Evolutionary conservation across 2,113 vertebrate species (phyloP), one percentile per base, ranked within the genome.

Genomic region (Oenanthe melanoleuca): DNA sequence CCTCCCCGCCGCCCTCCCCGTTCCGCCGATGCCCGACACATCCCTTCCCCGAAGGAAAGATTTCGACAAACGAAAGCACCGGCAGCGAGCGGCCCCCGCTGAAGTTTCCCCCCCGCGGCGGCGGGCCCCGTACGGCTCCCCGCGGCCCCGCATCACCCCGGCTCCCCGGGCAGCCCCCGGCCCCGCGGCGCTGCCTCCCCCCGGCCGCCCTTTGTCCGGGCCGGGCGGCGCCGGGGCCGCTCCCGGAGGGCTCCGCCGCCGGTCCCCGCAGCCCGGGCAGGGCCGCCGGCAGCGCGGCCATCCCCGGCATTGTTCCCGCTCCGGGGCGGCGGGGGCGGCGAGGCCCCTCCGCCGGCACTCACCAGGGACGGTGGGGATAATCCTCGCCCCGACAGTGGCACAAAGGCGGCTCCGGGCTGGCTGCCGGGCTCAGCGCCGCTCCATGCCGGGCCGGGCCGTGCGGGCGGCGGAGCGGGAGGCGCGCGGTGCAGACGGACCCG

Each of bases 401-500:
- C 53, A 57, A 92, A 88, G 91, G 73, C 64, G 73, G 55, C 73
- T 86, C 22, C 45, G 63, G 79, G 52, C 40, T 74, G 47, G 86
- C 72, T 90, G 77, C 86, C 63, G 72, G 72, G 83, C 83, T 99
- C 98, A 98, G 97, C 96, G 97, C 97, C 97, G 98, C 78, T 96
- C 98, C 98, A 97, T 97, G 45, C 55, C 83, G 72, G 97, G 95
- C 97, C 82, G 94, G 80, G 94, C 93, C 96, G 94, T 97, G 84
- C 61, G 74, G 63, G 66, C 55, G 75, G 66, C 86, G 59, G 47
- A 60, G 82, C 69, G 72, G 52, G 86, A 79, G 85, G 44, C 78
- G 67, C 75, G 69, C 50, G 77, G 92, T 55, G 94, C 99, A 98
- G 98, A 99, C 98, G 99, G 98, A 98, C 98, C 98, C 98, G 98